Conservation (phyloP, 2,113 vertebrate genomes). For the Bubo blakistoni region DNA sequence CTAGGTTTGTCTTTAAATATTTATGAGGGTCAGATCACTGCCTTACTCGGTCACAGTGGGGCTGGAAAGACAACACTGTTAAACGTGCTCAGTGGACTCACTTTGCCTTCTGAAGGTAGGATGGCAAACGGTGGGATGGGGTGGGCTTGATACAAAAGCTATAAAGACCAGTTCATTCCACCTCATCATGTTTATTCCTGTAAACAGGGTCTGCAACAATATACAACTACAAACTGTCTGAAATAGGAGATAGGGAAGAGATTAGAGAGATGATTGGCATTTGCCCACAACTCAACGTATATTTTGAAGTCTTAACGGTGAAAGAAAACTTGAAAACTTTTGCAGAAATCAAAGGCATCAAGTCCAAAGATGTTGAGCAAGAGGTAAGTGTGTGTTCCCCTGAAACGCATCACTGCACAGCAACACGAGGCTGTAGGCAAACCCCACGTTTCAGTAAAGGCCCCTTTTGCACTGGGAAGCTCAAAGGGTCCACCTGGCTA, state of each 20-base stretch:
- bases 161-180: accelerated
- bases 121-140: neutral
- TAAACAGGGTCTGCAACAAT: constrained; percentile 79
- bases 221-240: constrained; percentile 75
- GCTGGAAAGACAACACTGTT: constrained; percentile 89
- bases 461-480: neutral
- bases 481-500: neutral
- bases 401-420: neutral
- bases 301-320: constrained; percentile 88
- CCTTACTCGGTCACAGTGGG: constrained; percentile 91
- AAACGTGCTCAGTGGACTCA: constrained; percentile 85
- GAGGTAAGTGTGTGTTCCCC: constrained; percentile 11
- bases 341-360: constrained; percentile 89
- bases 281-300: constrained; percentile 88
- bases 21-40: constrained; percentile 92
- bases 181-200: neutral
- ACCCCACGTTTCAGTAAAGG: accelerated
- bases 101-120: constrained; percentile 76
- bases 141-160: neutral
- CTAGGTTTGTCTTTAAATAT: constrained; percentile 85
- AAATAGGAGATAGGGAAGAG: constrained; percentile 72
- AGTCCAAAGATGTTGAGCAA: constrained; percentile 63
- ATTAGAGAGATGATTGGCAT: constrained; percentile 81
- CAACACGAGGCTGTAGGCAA: neutral
- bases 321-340: constrained; percentile 89